Percentiles rank a stretch among this genome's conserved stretches.
phyloP scores from a whole-genome alignment of 1,140 invertebrate species.

The Cardiocondyla obscurior region DNA sequence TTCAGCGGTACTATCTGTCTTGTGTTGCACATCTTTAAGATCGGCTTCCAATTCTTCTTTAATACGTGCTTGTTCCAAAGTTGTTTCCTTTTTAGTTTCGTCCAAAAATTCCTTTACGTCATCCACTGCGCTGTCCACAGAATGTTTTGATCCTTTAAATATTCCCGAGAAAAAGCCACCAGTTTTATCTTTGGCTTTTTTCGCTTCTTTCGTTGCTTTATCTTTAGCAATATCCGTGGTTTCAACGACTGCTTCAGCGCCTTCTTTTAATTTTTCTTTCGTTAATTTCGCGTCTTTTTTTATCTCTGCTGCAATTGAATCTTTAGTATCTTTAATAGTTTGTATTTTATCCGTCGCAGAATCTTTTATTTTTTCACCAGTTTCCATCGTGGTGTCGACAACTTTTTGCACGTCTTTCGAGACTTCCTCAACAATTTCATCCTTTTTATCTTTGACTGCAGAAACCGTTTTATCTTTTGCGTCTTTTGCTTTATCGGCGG shows the following conservation, averaged over 20 bases:
- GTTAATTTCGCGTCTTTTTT: conserved; percentile 1
- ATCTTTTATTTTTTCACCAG: neutral
- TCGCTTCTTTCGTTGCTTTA: conserved; percentile 29
- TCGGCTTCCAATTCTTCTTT: conserved; percentile 24
- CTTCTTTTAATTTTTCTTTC: conserved; percentile 31
- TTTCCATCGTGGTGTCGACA: conserved; percentile 13
- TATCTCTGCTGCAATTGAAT: neutral
- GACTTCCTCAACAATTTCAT: neutral
- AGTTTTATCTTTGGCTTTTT: conserved; percentile 58
- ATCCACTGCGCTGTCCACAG: conserved; percentile 51
- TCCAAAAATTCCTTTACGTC: conserved; percentile 56
- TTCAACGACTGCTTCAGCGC: neutral
- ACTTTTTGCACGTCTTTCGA: neutral
- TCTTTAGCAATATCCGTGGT: neutral
- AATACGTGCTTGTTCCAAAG: neutral
- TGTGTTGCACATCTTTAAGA: conserved; percentile 1
- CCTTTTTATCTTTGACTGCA: neutral
- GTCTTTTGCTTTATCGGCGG: conserved; percentile 13
- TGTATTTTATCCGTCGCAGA: neutral
- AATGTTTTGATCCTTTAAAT: conserved; percentile 67
- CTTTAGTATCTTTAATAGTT: conserved; percentile 9
- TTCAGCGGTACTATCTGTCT: neutral
- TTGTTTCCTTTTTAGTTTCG: conserved; percentile 12
- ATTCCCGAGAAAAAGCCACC: conserved; percentile 65
- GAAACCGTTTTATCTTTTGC: conserved; percentile 49